Base-by-base conservation (phyloP, 2,888 invertebrate genomes). In the Taphrorychus bicolor region DNA sequence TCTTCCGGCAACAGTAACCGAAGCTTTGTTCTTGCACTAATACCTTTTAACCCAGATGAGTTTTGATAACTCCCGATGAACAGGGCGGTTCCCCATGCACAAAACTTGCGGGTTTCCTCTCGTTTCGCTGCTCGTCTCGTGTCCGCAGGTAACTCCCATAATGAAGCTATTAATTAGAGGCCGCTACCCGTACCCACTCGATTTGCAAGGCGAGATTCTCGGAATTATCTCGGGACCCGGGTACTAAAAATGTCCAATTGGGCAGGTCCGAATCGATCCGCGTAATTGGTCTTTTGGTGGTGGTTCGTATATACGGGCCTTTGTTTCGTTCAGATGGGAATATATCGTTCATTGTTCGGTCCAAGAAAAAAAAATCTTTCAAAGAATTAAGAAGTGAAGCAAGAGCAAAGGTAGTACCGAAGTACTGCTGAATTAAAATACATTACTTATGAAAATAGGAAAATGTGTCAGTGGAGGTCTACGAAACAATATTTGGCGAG, bases 101-200 rank as follows among this genome's bases (percentile, higher is more conserved):
- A 19, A 62, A 56, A 18, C 24, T 53, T 54, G 48, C 56, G 54
- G 62, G 16, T 45, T 19, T n/a, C n/a, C n/a, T n/a, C n/a, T n/a
- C 45, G 24, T 52, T 48, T 56, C 32, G 63, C 63, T 57, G 56
- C 52, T 63, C 63, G 56, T 63, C 63, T 57, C 32, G 32, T 49
- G 40, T n/a, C 63, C 40, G 22, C 61, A 45, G 42, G 54, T 62
- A 48, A 19, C 48, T 32, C 22, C 51, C 48, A 51, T 63, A 63
- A 63, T 63, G 57, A 63, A 63, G 63, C 63, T 57, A 63, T 63
- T 63, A 63, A 63, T 63, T 63, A 63, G 19, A 63, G 63, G 51
- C 56, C 57, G 57, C 49, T 49, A 17, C 56, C 49, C 16, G 21
- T 19, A 7, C 40, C 56, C 40, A 17, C 57, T 62, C 62, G 49